phyloP scores from a whole-genome alignment of 2,888 invertebrate genomes.

The Scaptomyza polygonia region DNA sequence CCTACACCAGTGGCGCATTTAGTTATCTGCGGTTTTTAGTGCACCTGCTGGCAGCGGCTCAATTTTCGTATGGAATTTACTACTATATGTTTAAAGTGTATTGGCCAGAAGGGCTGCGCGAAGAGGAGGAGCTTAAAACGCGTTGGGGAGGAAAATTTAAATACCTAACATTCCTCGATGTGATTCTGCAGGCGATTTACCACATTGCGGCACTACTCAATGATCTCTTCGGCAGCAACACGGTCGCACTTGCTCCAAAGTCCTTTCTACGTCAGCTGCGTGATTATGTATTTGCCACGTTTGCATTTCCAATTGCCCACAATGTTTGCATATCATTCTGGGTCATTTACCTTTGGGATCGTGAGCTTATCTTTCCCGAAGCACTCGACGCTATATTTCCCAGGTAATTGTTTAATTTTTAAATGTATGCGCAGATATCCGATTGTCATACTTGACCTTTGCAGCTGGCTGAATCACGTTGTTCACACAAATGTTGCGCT shows the following conservation, averaged over 20 bases:
- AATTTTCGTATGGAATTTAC: constrained; percentile 88
- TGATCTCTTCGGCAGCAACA: constrained; percentile 90
- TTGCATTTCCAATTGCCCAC: constrained; percentile 91
- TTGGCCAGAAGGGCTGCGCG: constrained; percentile 51
- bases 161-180: constrained; percentile 92
- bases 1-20: constrained; percentile 71
- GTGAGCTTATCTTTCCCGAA: constrained; percentile 94
- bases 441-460: constrained; percentile 9
- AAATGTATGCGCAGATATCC: neutral
- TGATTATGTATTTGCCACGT: constrained; percentile 87
- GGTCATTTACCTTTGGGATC: constrained; percentile 93
- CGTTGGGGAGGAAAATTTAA: constrained; percentile 90
- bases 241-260: constrained; percentile 86
- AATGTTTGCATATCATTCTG: constrained; percentile 94
- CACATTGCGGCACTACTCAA: constrained; percentile 90
- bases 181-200: constrained; percentile 90
- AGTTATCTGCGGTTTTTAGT: constrained; percentile 68
- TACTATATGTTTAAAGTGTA: constrained; percentile 88
- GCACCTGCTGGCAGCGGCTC: constrained; percentile 87
- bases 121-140: constrained; percentile 69
- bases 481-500: constrained; percentile 94
- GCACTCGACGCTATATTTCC: constrained; percentile 93
- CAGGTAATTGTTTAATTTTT: constrained; percentile 63
- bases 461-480: constrained; percentile 93
- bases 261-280: constrained; percentile 87